Percentiles rank a stretch among this genome's conserved stretches.
These are phyloP conservation scores for Alligator sinensis DNA, from an alignment of 2,113 vertebrate species.

Conservation along the genomic window DNA sequence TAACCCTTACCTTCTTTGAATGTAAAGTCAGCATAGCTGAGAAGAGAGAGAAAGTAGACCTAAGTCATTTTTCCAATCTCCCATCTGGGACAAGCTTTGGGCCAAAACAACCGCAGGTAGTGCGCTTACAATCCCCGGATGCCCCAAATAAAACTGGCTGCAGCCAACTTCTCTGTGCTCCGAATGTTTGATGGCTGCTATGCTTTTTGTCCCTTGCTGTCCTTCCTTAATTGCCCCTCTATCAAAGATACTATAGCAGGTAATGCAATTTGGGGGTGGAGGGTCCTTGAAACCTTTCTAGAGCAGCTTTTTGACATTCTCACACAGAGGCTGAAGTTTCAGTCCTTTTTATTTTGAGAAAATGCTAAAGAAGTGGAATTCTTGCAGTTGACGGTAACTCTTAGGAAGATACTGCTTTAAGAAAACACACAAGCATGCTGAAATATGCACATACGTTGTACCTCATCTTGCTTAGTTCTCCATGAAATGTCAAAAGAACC, in stretches of 20 bases:
- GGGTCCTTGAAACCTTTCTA: no score
- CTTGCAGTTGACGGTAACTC: conserved; percentile 57
- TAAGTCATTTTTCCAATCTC: background rate
- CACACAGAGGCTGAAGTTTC: background rate
- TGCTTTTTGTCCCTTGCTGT: no score
- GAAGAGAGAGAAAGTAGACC: background rate
- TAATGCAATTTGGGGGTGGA: no score
- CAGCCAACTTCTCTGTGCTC: background rate
- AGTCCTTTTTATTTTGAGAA: conserved; percentile 16
- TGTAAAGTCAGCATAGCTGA: background rate
- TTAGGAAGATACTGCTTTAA: conserved; percentile 65
- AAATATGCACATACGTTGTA: conserved; percentile 75
- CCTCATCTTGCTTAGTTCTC: conserved; percentile 77
- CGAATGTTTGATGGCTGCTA: no score
- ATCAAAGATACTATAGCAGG: no score
- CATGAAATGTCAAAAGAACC: conserved; percentile 84
- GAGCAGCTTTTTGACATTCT: background rate
- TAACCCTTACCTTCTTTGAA: background rate
- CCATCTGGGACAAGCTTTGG: background rate
- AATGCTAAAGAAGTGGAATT: conserved; percentile 32
- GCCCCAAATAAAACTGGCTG: background rate
- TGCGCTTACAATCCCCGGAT: background rate
- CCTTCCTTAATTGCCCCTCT: no score
- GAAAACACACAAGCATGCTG: conserved; percentile 59
- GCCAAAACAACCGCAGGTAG: background rate